phyloP scores from a whole-genome alignment of 1,140 invertebrate genomes.

The Trichoplusia ni region DNA sequence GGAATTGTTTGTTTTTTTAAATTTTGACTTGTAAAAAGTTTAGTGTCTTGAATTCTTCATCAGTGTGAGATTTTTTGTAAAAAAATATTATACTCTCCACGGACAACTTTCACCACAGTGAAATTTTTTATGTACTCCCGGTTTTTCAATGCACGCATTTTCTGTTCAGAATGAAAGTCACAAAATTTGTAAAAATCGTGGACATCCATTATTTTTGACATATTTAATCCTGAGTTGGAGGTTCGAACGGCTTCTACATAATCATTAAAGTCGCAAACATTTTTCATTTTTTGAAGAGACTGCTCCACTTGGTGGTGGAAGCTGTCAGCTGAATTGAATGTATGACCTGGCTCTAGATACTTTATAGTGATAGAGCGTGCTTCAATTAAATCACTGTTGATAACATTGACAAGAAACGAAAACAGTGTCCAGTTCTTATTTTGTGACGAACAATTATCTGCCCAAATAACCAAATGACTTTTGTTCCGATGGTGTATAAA shows the following conservation, averaged over 20 bases:
- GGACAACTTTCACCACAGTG: no score
- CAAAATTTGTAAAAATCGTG: no score
- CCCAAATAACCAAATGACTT: neutral
- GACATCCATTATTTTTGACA: no score
- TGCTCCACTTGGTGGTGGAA: neutral
- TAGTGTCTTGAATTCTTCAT: no score
- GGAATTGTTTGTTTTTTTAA: no score
- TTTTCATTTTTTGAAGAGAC: neutral
- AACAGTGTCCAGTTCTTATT: neutral
- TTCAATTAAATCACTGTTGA: neutral
- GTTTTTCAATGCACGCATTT: no score
- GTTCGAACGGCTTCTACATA: neutral
- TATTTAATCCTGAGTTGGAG: no score
- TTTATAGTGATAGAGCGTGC: neutral
- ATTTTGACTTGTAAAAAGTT: no score
- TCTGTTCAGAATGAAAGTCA: no score
- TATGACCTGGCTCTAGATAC: neutral
- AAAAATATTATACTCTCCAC: no score
- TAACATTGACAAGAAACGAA: neutral
- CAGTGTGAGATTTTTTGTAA: no score
- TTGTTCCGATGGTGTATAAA: neutral
- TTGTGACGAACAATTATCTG: neutral
- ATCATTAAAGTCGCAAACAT: neutral
- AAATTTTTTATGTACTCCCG: no score
- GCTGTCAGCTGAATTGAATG: neutral